These are phyloP conservation scores for Hydrophis major DNA, from an alignment of 2,797 vertebrate genomes.

Conservation along the genomic window DNA sequence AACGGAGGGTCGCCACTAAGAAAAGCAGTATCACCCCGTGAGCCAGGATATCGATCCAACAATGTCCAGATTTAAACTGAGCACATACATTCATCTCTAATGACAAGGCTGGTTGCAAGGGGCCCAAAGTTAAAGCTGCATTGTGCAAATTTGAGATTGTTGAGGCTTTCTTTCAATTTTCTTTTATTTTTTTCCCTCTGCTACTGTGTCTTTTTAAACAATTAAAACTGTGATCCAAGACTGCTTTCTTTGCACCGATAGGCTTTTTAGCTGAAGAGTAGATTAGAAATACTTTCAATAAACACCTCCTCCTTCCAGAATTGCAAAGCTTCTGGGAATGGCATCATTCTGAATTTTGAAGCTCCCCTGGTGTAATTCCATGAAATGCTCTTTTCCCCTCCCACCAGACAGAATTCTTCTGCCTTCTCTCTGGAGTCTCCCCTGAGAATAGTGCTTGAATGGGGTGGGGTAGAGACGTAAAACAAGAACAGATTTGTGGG, in stretches of 20 bases:
- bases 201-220: neutral
- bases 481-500: neutral
- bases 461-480: neutral
- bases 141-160: neutral
- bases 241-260: neutral
- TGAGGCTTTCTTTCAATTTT: neutral
- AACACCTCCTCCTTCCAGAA: neutral
- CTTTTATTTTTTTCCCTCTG: neutral
- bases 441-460: neutral
- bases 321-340: neutral
- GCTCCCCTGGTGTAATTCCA: neutral
- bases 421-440: neutral
- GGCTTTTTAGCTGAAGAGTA: neutral
- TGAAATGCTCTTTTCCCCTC: neutral
- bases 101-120: neutral
- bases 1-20: neutral
- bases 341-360: neutral
- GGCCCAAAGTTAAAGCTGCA: neutral
- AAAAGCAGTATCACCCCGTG: neutral
- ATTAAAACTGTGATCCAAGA: neutral
- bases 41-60: neutral
- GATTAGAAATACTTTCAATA: neutral
- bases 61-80: neutral
- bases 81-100: neutral
- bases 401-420: neutral